A percentile compares a stretch with the other conserved stretches of the same genome.
Conservation (phyloP, 1,140 invertebrate species). For the Aculops lycopersici region DNA sequence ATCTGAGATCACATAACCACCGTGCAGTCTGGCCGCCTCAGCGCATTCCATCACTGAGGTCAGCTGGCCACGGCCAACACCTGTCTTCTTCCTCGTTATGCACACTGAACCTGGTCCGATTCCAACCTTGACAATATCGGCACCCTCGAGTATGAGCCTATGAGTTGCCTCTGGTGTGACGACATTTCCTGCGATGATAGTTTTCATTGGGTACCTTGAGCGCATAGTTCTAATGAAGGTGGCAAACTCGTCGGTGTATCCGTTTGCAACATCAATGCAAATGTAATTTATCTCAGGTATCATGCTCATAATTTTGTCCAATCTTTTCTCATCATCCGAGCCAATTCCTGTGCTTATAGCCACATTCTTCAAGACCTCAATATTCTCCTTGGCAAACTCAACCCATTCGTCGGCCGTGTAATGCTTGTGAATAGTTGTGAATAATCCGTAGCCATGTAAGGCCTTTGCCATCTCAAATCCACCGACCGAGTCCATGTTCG, state of each 20-base stretch:
- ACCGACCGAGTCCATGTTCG: conserved; percentile 85
- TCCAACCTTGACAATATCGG: conserved; percentile 80
- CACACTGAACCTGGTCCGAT: conserved; percentile 83
- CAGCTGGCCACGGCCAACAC: conserved; percentile 72
- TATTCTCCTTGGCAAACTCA: conserved; percentile 36
- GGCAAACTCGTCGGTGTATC: conserved; percentile 75
- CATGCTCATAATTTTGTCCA: conserved; percentile 28
- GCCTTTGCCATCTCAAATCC: conserved; percentile 73
- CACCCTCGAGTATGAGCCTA: conserved; percentile 63
- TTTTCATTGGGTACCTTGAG: conserved; percentile 40
- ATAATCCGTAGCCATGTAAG: conserved; percentile 34
- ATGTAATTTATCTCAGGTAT: conserved; percentile 39
- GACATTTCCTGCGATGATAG: conserved; percentile 81
- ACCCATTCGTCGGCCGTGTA: conserved; percentile 53
- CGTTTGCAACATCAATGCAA: conserved; percentile 84
- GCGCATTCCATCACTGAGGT: conserved; percentile 78
- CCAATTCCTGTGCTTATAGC: conserved; percentile 54
- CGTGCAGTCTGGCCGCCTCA: conserved; percentile 68
- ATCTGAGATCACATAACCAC: conserved; percentile 69
- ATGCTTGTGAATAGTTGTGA: conserved; percentile 72
- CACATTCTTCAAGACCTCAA: conserved; percentile 33
- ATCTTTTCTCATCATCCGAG: conserved; percentile 40
- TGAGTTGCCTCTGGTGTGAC: conserved; percentile 91
- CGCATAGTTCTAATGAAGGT: conserved; percentile 53
- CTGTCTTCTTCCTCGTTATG: conserved; percentile 70